Evolutionary conservation across 2,797 vertebrate genomes (phyloP).

Genomic region (Darevskia mixta): DNA sequence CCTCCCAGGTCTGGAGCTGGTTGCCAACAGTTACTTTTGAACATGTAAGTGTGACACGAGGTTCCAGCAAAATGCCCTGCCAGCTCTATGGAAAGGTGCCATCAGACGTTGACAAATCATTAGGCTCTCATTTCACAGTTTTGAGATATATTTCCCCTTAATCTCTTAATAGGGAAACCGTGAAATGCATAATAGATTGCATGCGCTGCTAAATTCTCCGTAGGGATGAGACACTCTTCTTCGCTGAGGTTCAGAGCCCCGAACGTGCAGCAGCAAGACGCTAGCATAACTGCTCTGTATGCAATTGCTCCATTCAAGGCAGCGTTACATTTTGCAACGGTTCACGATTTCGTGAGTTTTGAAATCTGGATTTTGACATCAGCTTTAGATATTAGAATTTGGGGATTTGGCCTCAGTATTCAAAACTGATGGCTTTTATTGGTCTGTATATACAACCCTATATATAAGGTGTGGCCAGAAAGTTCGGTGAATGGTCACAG

Average conservation of each 20-base stretch:
- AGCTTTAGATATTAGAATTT: neutral
- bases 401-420: neutral
- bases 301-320: neutral
- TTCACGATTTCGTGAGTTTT: neutral
- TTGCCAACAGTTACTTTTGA: constrained; percentile 8
- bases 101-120: constrained; percentile 24
- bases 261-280: neutral
- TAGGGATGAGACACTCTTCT: neutral
- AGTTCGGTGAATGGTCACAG: accelerated
- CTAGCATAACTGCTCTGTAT: neutral
- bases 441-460: too few relatives aligned
- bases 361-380: neutral
- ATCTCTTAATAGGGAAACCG: neutral
- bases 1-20: constrained; percentile 46
- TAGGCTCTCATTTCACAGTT: constrained; percentile 24
- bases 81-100: constrained; percentile 40
- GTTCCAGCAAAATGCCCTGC: constrained; percentile 48
- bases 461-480: too few relatives aligned
- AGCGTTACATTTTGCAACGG: neutral
- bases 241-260: neutral
- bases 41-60: constrained; percentile 34
- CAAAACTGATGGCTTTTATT: neutral
- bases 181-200: neutral
- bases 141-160: constrained; percentile 12
- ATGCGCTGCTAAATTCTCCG: neutral